Evolutionary conservation across 1,140 invertebrate genomes (phyloP), one percentile per base, ranked within the genome.

Genomic region (Psix sp.): DNA sequence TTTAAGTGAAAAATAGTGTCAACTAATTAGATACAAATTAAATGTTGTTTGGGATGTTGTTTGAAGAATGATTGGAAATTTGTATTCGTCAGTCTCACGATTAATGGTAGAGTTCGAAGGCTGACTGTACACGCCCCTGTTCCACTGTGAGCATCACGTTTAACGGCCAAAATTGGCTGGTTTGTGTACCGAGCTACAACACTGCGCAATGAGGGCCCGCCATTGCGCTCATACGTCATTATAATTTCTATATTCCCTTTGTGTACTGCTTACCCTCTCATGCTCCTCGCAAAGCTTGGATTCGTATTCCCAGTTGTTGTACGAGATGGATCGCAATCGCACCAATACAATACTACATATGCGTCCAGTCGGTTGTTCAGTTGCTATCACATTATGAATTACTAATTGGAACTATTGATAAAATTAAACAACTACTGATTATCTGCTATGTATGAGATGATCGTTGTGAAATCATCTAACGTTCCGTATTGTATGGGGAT

Each of bases 201-300:
- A 38, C 74, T 72, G 67, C 74, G 74, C 74, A 72, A 76, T 76
- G 62, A 67, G 62, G 62, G 52, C 39, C 72, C 39, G 59, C 60
- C 72, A 65, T 67, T 63, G 48, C 46, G 60, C 73, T 52, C 67
- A 63, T 65, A 56, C 60, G 67, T 76, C 74, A 76, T 76, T 76
- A 76, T 67, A 76, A 76, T 76, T 76, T 76, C 74, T 62, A 66
- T 74, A 59, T 65, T 74, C 72, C 57, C 65, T 70, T 63, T 63
- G 63, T 72, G 59, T 40, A 40, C 45, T 65, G 68, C 68, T 59
- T 59, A 39, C 52, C 59, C 59, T 59, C 68, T 65, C 67, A 20
- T 62, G 49, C 26, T 56, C 29, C 67, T 51, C 51, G 51, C 43
- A 24, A 49, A 62, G 49, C 66, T 54, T 35, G 57, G 48, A 62